Percentiles rank a stretch among this genome's conserved stretches.
Evolutionary conservation across 2,113 vertebrate genomes (phyloP).

Genomic region (Nerophis lumbriciformis): DNA sequence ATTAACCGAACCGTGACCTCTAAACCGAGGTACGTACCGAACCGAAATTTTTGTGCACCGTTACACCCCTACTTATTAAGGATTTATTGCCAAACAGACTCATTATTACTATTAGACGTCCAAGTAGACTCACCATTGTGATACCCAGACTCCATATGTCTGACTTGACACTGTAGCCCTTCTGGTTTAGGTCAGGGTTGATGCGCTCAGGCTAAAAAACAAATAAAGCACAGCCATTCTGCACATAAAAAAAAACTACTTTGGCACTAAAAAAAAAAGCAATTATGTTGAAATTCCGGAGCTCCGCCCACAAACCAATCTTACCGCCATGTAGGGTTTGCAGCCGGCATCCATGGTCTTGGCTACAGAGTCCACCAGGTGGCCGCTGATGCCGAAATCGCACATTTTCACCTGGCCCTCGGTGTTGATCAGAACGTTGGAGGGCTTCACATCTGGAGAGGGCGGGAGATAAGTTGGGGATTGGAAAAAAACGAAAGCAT

Average conservation of each 20-base stretch:
- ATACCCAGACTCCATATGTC: conserved; percentile 99
- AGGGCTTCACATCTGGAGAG: conserved; percentile 92
- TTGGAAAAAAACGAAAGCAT: conserved; percentile 9
- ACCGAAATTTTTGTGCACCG: no score
- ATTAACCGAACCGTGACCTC: no score
- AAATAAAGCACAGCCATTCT: neutral
- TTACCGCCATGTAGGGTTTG: conserved; percentile 98
- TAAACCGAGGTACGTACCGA: no score
- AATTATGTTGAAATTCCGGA: neutral
- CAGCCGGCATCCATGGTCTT: conserved; percentile 98
- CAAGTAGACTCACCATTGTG: conserved; percentile 81
- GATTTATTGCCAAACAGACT: no score
- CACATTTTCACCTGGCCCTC: conserved; percentile 99
- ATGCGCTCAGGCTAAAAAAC: conserved; percentile 89
- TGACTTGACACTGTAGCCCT: conserved; percentile 97
- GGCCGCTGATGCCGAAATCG: conserved; percentile 97
- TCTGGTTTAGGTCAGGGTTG: conserved; percentile 97
- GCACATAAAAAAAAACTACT: neutral
- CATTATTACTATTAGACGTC: neutral
- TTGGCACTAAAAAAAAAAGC: neutral
- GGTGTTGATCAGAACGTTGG: conserved; percentile 95
- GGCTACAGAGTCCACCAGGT: conserved; percentile 96
- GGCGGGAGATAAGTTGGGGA: conserved; percentile 10
- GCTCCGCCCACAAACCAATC: conserved; percentile 22
- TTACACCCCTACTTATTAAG: no score